A percentile compares a stretch with the other conserved stretches of the same genome.
phyloP scores from a whole-genome alignment of 2,113 vertebrate species.

The Corvus hawaiiensis region DNA sequence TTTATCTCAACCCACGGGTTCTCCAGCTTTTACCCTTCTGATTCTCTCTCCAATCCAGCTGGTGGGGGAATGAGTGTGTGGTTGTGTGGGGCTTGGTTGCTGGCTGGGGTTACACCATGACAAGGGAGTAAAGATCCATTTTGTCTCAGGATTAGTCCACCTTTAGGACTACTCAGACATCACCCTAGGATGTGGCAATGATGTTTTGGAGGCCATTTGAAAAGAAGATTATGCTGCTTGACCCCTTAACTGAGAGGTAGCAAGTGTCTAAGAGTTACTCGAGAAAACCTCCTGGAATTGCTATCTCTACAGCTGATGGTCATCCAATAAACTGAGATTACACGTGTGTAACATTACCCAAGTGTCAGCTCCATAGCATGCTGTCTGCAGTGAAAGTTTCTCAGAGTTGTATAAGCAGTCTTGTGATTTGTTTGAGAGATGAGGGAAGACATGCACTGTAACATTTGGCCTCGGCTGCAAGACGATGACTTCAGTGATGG shows the following conservation, averaged over 20 bases:
- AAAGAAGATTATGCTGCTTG: neutral
- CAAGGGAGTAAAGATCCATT: neutral
- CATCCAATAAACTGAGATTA: slow-evolving; percentile 19
- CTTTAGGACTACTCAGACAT: neutral
- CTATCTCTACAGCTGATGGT: slow-evolving; percentile 34
- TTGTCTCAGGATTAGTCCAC: neutral
- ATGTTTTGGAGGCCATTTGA: neutral
- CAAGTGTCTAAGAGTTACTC: neutral
- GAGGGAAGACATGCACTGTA: neutral
- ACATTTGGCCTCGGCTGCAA: slow-evolving; percentile 3
- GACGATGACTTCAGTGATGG: neutral
- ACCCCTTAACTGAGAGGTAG: slow-evolving; percentile 31
- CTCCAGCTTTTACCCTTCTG: neutral
- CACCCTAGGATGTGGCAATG: neutral
- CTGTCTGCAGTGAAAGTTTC: slow-evolving; percentile 29
- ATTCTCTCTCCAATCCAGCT: neutral
- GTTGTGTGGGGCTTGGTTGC: neutral
- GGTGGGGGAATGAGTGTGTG: neutral
- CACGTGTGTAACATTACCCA: neutral
- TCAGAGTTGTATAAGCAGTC: slow-evolving; percentile 28
- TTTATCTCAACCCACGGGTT: neutral
- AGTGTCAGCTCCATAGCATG: neutral
- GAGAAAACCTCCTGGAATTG: slow-evolving; percentile 28
- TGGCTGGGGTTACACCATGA: neutral
- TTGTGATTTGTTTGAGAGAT: slow-evolving; percentile 22